These are phyloP conservation scores for Rhabditoides inermis DNA, from an alignment of 2,888 invertebrate species.

Conservation along the genomic window DNA sequence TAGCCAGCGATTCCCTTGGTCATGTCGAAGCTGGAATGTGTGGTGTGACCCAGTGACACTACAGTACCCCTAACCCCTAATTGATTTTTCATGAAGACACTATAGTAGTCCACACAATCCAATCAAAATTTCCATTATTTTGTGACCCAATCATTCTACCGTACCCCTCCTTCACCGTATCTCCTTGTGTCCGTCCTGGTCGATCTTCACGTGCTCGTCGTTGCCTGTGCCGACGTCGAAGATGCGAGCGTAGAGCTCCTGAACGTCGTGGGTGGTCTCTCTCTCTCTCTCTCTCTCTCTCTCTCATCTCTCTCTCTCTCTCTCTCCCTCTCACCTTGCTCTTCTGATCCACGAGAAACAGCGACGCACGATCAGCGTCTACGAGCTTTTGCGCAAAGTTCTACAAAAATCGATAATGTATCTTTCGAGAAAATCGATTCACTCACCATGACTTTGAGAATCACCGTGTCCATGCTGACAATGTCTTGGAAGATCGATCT, in stretches of 20 bases:
- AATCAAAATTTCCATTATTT: background rate
- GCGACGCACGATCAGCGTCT: slow-evolving; percentile 73
- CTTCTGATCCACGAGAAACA: slow-evolving; percentile 71
- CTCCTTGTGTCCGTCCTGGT: slow-evolving; percentile 38
- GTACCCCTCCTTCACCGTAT: slow-evolving; percentile 24
- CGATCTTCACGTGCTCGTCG: slow-evolving; percentile 31
- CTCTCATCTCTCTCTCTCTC: background rate
- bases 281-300: background rate
- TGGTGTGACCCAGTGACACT: no score
- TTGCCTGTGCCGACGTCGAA: slow-evolving; percentile 61
- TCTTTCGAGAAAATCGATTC: background rate
- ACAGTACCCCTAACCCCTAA: no score
- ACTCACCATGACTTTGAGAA: slow-evolving; percentile 68
- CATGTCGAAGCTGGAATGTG: slow-evolving; percentile 65
- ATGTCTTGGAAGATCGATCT: slow-evolving; percentile 81
- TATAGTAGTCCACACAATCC: no score
- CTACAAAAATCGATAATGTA: slow-evolving; percentile 36
- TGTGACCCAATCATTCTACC: background rate
- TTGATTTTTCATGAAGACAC: no score
- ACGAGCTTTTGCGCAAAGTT: slow-evolving; percentile 74
- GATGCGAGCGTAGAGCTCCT: slow-evolving; percentile 71
- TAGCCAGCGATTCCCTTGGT: slow-evolving; percentile 74
- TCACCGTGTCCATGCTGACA: slow-evolving; percentile 72
- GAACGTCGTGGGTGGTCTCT: background rate
- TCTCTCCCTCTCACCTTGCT: slow-evolving; percentile 55